Conservation (phyloP, 1,140 invertebrate species). For the Spodoptera litura region DNA sequence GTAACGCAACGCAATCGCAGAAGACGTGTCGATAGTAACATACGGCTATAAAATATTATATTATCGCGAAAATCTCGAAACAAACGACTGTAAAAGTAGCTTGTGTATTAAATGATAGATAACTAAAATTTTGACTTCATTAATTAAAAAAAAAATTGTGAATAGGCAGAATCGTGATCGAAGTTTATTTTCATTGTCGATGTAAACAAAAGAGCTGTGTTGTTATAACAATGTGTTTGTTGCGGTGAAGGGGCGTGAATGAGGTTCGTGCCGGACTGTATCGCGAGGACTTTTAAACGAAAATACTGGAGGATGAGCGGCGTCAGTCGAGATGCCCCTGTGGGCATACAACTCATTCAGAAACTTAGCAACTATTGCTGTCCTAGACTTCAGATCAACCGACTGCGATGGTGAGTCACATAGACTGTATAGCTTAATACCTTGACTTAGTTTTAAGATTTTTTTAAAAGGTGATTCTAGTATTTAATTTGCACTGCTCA, state of each 20-base stretch:
- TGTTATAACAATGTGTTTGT: constrained; percentile 55
- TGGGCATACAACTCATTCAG: constrained; percentile 86
- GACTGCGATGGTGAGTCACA: constrained; percentile 86
- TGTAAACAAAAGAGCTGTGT: constrained; percentile 63
- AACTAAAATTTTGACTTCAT: too few species aligned
- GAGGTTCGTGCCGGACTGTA: constrained; percentile 49
- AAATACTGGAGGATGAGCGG: constrained; percentile 81
- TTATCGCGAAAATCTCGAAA: constrained; percentile 18
- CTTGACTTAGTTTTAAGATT: neutral
- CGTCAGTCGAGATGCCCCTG: constrained; percentile 85
- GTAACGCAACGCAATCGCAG: constrained; percentile 28
- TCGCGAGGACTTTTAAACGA: constrained; percentile 60
- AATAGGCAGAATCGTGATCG: constrained; percentile 50
- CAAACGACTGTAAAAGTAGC: neutral
- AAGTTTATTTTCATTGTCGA: constrained; percentile 43
- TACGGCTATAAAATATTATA: constrained; percentile 30
- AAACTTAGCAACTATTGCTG: constrained; percentile 83
- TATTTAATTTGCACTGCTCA: neutral
- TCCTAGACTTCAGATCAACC: constrained; percentile 86
- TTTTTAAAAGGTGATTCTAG: neutral
- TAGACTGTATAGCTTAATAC: constrained; percentile 6
- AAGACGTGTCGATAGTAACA: constrained; percentile 42
- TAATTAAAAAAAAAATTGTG: neutral
- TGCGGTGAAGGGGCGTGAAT: constrained; percentile 53
- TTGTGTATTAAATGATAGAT: neutral